Percentiles rank a stretch among this genome's conserved stretches.
Conservation (phyloP, 2,888 invertebrate genomes). For the Branchellion lobata region DNA sequence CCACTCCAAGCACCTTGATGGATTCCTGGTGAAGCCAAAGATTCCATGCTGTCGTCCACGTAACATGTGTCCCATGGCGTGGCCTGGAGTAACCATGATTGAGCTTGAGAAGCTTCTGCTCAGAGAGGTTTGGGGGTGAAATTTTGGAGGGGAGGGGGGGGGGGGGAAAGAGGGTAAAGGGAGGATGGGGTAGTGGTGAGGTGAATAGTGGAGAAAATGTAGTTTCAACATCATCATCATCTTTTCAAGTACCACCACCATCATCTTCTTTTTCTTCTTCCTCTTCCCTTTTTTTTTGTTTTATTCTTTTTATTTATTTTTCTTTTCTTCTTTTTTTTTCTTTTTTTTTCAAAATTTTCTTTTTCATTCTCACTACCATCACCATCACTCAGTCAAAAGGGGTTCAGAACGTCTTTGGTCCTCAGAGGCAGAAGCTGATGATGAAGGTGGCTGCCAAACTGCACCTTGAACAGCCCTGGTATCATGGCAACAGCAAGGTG, state of each 20-base stretch:
- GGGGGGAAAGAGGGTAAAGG: no score
- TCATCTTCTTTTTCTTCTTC: no score
- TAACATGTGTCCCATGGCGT: constrained; percentile 58
- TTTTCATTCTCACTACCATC: no score
- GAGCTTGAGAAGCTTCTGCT: constrained; percentile 58
- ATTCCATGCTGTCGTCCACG: constrained; percentile 56
- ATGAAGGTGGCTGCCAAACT: constrained; percentile 60
- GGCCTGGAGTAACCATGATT: constrained; percentile 59
- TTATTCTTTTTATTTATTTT: no score
- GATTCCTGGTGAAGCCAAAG: constrained; percentile 58
- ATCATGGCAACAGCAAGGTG: constrained; percentile 60
- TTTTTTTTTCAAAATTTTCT: no score
- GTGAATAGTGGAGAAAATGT: neutral
- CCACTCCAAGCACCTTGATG: constrained; percentile 56
- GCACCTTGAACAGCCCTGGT: constrained; percentile 64
- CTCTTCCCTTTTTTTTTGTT: no score
- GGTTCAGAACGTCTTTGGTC: constrained; percentile 57
- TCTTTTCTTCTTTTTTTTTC: no score
- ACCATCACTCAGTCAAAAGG: neutral
- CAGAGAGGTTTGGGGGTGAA: constrained; percentile 55
- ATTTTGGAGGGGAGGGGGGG: no score
- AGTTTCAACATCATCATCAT: neutral
- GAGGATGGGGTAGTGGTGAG: neutral
- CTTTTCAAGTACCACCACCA: no score
- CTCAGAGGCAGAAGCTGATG: constrained; percentile 57